Conservation (phyloP, 2,888 invertebrate genomes). For the Cephus pygmeus region DNA sequence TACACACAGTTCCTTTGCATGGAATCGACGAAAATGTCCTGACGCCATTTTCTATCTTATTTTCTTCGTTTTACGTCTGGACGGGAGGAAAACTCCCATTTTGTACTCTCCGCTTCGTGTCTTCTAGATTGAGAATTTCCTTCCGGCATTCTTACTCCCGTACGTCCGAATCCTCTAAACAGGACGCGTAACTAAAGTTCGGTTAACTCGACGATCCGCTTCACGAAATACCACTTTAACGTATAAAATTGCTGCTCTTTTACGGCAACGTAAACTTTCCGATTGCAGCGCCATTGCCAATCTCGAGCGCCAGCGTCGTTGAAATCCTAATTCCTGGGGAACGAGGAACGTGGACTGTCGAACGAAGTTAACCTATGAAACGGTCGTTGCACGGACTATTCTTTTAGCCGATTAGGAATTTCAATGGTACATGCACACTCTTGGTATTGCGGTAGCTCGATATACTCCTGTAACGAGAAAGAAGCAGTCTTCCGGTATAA, state of each 20-base stretch:
- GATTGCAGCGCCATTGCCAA: not conserved
- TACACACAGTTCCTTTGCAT: not conserved
- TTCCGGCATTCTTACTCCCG: not conserved
- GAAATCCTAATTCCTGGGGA: not conserved
- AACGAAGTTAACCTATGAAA: not conserved
- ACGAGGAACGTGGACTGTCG: not conserved
- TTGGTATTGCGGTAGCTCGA: not conserved
- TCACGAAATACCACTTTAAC: constrained; percentile 11
- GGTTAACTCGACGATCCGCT: constrained; percentile 29
- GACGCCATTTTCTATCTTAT: constrained; percentile 10
- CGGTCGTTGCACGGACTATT: not conserved
- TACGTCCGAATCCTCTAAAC: constrained; percentile 7
- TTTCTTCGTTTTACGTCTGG: constrained; percentile 11
- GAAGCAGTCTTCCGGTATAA: not conserved
- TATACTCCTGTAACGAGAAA: not conserved
- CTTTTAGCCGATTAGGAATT: not conserved
- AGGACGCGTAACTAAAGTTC: constrained; percentile 30
- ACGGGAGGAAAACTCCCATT: not conserved
- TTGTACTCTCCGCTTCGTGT: not conserved
- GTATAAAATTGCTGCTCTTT: not conserved
- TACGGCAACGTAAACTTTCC: not conserved
- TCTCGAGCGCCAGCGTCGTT: not conserved
- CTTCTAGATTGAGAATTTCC: not conserved
- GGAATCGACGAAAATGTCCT: not conserved
- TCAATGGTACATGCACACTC: not conserved